Base-by-base conservation (phyloP, 1,140 invertebrate genomes). In the Drosophila erecta region DNA sequence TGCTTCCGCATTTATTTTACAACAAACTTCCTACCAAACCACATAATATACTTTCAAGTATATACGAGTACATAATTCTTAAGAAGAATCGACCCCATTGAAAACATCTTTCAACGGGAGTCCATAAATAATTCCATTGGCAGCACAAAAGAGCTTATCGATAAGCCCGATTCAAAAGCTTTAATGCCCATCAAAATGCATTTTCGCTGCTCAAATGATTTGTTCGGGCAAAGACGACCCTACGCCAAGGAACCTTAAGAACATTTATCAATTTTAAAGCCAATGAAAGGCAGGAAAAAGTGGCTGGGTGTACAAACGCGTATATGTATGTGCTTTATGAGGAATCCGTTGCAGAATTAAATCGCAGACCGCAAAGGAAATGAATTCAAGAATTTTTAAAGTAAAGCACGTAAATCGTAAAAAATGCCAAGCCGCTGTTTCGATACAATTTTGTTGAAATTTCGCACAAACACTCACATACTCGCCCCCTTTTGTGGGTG, bases 221-320 rank as follows among this genome's bases (percentile, higher is more conserved):
- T 60, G 69, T 65, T 66, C 20, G 55, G 40, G 41, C 54, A 27
- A 46, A 20, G 30, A 8, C 27, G 49, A 49, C 38, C 40, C 41
- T 54, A 27, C 35, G 11, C 17, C 11, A 20, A 58, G 14, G 6
- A 51, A 30, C 46, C 35, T 15, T 22, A n/a, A 37, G 53, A 37
- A 75, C 83, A 85, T 86, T 86, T 64, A 81, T 86, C 77, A 85
- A 86, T 86, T 77, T 74, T 75, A 86, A 85, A 81, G 73, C 67
- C 81, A 66, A 30, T 5, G 7, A 74, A 83, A 65, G 54, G 60
- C 37, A 41, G 22, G 35, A 12, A 67, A 47, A 54, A 41, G 8
- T 41, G 33, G 5, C 46, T 30, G 30, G 2, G 30, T 30, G 7
- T 30, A 27, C 27, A 27, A 1, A 27, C 27, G 1, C 41, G 30